Evolutionary conservation across 2,888 invertebrate genomes (phyloP).

Genomic region (Allacma fusca): DNA sequence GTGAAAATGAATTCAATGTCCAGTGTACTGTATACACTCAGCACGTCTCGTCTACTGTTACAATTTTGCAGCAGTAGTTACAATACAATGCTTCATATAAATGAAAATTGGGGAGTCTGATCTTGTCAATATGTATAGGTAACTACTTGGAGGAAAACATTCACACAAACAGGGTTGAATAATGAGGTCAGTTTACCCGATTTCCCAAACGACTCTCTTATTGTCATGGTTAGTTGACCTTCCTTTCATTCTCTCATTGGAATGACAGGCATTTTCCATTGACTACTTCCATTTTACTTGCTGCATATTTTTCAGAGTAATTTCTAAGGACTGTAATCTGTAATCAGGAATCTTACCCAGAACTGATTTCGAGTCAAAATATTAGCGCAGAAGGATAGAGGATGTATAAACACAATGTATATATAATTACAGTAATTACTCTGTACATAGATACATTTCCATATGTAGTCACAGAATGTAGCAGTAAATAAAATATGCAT

Average conservation of each 20-base stretch:
- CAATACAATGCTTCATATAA: neutral
- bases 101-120: neutral
- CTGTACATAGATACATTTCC: too few species aligned
- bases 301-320: too few species aligned
- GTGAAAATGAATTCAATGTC: slow-evolving; percentile 19
- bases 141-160: slow-evolving; percentile 25
- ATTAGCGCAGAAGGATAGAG: too few species aligned
- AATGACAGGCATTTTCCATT: too few species aligned
- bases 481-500: too few species aligned
- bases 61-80: neutral
- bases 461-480: too few species aligned
- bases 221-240: neutral
- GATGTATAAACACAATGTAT: too few species aligned
- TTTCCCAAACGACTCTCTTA: neutral
- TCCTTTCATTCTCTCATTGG: neutral
- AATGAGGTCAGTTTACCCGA: slow-evolving; percentile 11
- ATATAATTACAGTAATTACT: too few species aligned
- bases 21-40: neutral
- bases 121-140: neutral
- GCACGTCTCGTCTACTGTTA: neutral
- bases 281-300: too few species aligned
- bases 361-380: too few species aligned
- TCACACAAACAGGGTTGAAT: slow-evolving; percentile 32
- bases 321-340: too few species aligned
- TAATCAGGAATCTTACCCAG: too few species aligned